These are phyloP conservation scores for Neocrepidodera transversa DNA, from an alignment of 2,888 invertebrate genomes.

Conservation along the genomic window DNA sequence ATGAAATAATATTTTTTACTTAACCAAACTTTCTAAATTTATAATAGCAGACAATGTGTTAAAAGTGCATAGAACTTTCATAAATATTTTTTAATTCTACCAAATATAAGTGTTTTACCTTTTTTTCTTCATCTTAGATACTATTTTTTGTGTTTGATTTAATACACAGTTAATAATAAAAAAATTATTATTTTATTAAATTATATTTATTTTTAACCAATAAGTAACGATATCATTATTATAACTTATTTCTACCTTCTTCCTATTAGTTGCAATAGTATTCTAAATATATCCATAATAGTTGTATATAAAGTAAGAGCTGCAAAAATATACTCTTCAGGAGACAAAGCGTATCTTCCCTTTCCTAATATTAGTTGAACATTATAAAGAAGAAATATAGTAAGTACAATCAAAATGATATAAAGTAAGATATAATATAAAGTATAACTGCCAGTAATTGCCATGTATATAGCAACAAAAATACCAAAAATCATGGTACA, in stretches of 20 bases:
- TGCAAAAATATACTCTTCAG: constrained; percentile 71
- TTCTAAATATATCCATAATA: constrained; percentile 58
- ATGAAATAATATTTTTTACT: no score
- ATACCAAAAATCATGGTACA: background rate
- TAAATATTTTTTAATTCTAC: no score
- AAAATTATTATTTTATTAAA: no score
- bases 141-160: no score
- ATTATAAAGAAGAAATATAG: constrained; percentile 67
- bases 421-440: constrained; percentile 62
- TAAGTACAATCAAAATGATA: constrained; percentile 60
- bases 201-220: no score
- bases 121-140: no score
- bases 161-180: no score
- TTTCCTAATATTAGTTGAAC: constrained; percentile 73
- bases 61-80: no score
- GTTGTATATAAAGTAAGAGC: constrained; percentile 70
- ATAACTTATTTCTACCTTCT: background rate
- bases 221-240: no score
- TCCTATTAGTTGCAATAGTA: background rate
- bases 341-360: constrained; percentile 64
- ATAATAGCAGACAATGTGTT: no score
- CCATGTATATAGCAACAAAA: background rate
- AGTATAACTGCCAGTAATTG: constrained; percentile 18
- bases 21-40: no score
- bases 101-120: no score